Percentiles rank a stretch among this genome's conserved stretches.
phyloP scores from a whole-genome alignment of 2,797 vertebrate genomes.

The Tokudaia tokunoshimensis region DNA sequence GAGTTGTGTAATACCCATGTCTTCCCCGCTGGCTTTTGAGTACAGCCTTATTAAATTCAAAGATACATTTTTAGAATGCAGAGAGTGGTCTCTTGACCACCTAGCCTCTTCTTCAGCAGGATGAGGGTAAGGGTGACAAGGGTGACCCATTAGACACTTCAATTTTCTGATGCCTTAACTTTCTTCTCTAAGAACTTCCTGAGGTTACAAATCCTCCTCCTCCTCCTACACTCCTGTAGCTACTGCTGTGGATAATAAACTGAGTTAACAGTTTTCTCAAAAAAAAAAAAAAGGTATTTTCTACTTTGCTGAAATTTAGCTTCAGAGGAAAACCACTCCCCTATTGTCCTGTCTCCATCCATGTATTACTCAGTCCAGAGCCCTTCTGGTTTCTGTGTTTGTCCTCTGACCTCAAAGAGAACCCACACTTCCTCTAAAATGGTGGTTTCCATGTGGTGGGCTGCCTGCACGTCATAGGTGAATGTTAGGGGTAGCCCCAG shows the following conservation, averaged over 20 bases:
- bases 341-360: neutral
- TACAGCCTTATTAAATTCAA: neutral
- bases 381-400: neutral
- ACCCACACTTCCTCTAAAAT: neutral
- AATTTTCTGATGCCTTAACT: neutral
- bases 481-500: neutral
- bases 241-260: neutral
- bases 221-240: neutral
- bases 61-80: neutral
- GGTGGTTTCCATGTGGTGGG: neutral
- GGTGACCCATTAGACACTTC: neutral
- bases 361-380: neutral
- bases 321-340: neutral
- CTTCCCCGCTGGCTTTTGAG: neutral
- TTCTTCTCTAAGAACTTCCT: neutral
- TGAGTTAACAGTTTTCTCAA: neutral
- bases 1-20: slow-evolving; percentile 8
- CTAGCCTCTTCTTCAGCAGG: neutral
- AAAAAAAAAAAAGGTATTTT: neutral
- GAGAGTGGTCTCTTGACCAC: neutral
- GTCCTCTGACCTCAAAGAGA: neutral
- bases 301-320: neutral
- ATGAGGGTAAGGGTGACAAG: neutral
- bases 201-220: neutral
- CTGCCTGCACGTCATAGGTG: neutral